Evolutionary conservation across 1,140 invertebrate genomes (phyloP).

Genomic region (Platyura marginata): DNA sequence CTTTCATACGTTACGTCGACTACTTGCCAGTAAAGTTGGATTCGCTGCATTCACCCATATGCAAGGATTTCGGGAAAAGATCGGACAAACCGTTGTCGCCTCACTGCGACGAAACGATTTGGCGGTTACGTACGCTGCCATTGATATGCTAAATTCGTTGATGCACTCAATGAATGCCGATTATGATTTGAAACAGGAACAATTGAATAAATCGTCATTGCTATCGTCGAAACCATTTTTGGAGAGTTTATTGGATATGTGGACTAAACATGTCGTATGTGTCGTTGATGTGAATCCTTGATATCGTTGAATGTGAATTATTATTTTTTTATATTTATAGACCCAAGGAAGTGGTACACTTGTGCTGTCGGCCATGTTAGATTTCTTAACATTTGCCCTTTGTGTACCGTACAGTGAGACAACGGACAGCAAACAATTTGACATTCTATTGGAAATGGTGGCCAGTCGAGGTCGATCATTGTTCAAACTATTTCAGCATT

Average conservation of each 20-base stretch:
- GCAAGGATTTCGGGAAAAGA: conserved; percentile 76
- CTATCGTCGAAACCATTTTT: conserved; percentile 84
- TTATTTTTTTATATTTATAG: conserved; percentile 28
- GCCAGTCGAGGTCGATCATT: conserved; percentile 75
- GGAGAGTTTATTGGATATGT: conserved; percentile 85
- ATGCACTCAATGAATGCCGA: conserved; percentile 99
- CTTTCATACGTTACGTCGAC: conserved; percentile 80
- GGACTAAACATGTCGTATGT: conserved; percentile 85
- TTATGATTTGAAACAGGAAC: conserved; percentile 87
- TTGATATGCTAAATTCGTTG: conserved; percentile 93
- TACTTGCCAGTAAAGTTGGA: conserved; percentile 94
- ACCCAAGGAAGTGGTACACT: conserved; percentile 60
- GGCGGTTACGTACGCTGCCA: conserved; percentile 84
- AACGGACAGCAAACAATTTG: conserved; percentile 94
- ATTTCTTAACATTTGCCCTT: conserved; percentile 95
- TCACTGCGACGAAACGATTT: conserved; percentile 78
- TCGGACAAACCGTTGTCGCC: conserved; percentile 79
- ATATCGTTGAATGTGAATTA: conserved; percentile 2
- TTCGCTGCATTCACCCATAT: conserved; percentile 90
- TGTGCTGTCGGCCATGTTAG: conserved; percentile 85
- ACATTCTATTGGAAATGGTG: conserved; percentile 84
- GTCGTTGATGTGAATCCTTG: conserved; percentile 1
- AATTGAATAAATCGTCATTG: conserved; percentile 92
- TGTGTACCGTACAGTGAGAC: conserved; percentile 99
- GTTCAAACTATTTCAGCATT: conserved; percentile 93